Conservation (phyloP, 2,888 invertebrate genomes). For the Synanthedon andrenaeformis region DNA sequence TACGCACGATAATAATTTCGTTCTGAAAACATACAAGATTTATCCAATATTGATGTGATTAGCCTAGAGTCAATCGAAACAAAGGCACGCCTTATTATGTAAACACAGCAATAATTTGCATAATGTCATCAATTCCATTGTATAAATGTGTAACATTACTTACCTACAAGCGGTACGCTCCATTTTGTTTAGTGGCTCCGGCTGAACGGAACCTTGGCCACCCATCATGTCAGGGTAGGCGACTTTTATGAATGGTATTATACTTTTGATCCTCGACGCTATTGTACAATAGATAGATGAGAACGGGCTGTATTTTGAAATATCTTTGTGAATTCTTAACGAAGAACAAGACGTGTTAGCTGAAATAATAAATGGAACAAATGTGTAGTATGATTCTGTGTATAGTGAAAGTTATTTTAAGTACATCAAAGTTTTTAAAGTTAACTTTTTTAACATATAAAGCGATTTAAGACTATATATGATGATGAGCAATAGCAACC, state of each 20-base stretch:
- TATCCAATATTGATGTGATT: not conserved
- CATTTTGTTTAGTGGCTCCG: slow-evolving; percentile 73
- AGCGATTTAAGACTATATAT: no score
- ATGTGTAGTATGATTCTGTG: not conserved
- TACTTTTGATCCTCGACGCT: slow-evolving; percentile 70
- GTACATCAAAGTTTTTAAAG: not conserved
- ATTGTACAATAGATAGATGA: slow-evolving; percentile 62
- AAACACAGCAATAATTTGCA: no score
- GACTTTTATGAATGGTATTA: slow-evolving; percentile 78
- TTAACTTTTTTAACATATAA: not conserved
- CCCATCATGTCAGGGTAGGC: slow-evolving; percentile 81
- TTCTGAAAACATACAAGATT: slow-evolving; percentile 33
- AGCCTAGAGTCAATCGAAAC: not conserved
- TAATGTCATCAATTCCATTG: no score
- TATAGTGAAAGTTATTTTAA: not conserved
- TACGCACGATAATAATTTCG: slow-evolving; percentile 74
- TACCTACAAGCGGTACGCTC: slow-evolving; percentile 61
- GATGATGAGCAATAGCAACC: no score
- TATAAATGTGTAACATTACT: not conserved
- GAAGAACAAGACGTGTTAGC: slow-evolving; percentile 52
- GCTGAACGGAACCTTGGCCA: slow-evolving; percentile 60
- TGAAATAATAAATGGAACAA: slow-evolving; percentile 15
- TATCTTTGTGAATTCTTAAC: slow-evolving; percentile 58
- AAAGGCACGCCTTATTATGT: no score
- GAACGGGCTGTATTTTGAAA: slow-evolving; percentile 44